phyloP scores from a whole-genome alignment of 2,797 vertebrate species.

The Pseudocheirus occidentalis region DNA sequence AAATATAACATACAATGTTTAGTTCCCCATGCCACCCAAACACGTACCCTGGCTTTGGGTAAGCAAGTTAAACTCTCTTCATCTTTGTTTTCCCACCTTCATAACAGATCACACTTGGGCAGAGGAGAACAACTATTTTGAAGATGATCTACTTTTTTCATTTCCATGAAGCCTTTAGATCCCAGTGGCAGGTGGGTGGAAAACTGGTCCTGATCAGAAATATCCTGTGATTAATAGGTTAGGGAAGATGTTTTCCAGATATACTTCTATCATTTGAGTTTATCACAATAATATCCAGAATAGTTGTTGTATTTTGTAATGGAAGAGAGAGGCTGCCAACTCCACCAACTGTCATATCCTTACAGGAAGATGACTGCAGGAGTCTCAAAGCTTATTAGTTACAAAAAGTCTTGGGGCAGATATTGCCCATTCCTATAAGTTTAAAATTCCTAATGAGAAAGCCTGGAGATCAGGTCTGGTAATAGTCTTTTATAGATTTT shows the following conservation, averaged over 20 bases:
- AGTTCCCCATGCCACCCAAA: no score
- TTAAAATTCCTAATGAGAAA: not conserved
- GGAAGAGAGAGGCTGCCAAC: not conserved
- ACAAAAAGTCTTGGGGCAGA: not conserved
- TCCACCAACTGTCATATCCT: not conserved
- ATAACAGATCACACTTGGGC: not conserved
- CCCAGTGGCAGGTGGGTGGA: rapidly evolving
- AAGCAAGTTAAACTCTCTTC: not conserved
- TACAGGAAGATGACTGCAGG: not conserved
- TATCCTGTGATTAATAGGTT: not conserved
- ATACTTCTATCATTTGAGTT: not conserved
- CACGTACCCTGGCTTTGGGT: not conserved
- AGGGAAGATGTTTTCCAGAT: not conserved
- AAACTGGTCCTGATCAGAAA: not conserved
- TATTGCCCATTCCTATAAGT: not conserved
- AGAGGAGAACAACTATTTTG: not conserved
- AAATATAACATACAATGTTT: not conserved
- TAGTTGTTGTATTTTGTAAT: not conserved
- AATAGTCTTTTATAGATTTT: not conserved
- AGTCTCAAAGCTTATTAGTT: not conserved
- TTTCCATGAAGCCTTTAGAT: not conserved
- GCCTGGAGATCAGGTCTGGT: not conserved
- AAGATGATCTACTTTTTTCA: not conserved
- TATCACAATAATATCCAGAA: not conserved
- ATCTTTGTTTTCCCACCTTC: not conserved